Evolutionary conservation across 1,140 invertebrate species (phyloP).

Genomic region (Pteromalus puparum): DNA sequence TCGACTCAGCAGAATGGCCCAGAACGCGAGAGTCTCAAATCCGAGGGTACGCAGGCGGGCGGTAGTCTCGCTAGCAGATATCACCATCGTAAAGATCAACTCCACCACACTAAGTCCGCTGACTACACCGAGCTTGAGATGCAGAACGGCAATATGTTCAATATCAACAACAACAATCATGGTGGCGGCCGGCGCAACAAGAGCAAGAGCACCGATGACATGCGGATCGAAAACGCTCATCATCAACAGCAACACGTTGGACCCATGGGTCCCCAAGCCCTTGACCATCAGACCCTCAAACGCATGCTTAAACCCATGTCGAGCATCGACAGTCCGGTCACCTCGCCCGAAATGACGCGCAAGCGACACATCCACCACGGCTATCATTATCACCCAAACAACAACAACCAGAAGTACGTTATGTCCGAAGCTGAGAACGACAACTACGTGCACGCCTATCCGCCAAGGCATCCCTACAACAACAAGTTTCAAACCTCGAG

Average conservation of each 20-base stretch:
- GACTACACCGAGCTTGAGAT: slow-evolving; percentile 86
- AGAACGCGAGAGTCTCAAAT: slow-evolving; percentile 78
- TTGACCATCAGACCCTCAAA: slow-evolving; percentile 92
- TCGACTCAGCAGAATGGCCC: slow-evolving; percentile 75
- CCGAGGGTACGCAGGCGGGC: slow-evolving; percentile 88
- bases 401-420: slow-evolving; percentile 74
- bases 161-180: slow-evolving; percentile 84
- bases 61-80: slow-evolving; percentile 80
- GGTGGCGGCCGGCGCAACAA: slow-evolving; percentile 79
- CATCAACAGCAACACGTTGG: not conserved
- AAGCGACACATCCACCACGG: slow-evolving; percentile 79
- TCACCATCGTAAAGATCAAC: slow-evolving; percentile 78
- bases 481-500: slow-evolving; percentile 75
- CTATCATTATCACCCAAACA: slow-evolving; percentile 75
- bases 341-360: slow-evolving; percentile 90
- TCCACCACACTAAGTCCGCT: slow-evolving; percentile 84
- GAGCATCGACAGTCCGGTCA: slow-evolving; percentile 89
- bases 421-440: slow-evolving; percentile 72
- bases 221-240: slow-evolving; percentile 75
- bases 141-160: slow-evolving; percentile 77
- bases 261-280: not conserved
- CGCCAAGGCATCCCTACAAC: slow-evolving; percentile 71
- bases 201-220: slow-evolving; percentile 93
- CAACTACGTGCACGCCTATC: slow-evolving; percentile 69
- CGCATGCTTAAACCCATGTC: slow-evolving; percentile 95